A percentile compares a stretch with the other conserved stretches of the same genome.
Conservation (phyloP, 2,113 vertebrate genomes). For the Egretta garzetta region DNA sequence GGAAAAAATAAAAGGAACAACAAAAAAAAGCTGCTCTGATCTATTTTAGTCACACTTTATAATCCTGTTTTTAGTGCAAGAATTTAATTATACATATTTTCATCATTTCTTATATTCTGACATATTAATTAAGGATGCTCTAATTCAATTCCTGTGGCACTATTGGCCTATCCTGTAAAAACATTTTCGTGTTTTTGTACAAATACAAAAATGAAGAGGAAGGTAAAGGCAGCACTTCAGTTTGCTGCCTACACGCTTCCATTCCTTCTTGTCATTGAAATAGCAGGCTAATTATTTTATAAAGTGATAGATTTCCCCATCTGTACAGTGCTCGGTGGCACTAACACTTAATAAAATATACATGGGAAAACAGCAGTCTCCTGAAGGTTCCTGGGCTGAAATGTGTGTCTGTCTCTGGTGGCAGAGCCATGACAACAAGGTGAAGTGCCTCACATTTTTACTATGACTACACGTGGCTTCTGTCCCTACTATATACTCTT, state of each 20-base stretch:
- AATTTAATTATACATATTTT: slow-evolving; percentile 81
- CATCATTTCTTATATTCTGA: slow-evolving; percentile 77
- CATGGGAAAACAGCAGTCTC: slow-evolving; percentile 7
- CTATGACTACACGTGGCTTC: background rate
- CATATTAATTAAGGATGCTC: slow-evolving; percentile 80
- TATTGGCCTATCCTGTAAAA: slow-evolving; percentile 73
- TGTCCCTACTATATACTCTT: background rate
- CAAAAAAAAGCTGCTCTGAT: background rate
- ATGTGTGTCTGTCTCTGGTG: background rate
- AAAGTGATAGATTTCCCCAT: background rate
- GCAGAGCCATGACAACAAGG: background rate
- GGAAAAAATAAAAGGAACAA: background rate
- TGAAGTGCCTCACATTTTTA: background rate
- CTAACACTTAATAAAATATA: slow-evolving; percentile 45
- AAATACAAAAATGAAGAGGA: slow-evolving; percentile 70
- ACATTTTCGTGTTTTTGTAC: slow-evolving; percentile 75
- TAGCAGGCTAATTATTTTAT: slow-evolving; percentile 34
- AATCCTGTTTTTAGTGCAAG: slow-evolving; percentile 71
- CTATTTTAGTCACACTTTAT: slow-evolving; percentile 72
- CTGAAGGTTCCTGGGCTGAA: background rate
- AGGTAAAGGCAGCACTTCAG: slow-evolving; percentile 60
- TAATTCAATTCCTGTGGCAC: slow-evolving; percentile 67
- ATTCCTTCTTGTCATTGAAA: background rate
- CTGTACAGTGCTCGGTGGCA: background rate
- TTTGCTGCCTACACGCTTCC: background rate